Percentiles rank a stretch among this genome's conserved stretches.
phyloP scores from a whole-genome alignment of 2,113 vertebrate species.

The Corythaixoides concolor region DNA sequence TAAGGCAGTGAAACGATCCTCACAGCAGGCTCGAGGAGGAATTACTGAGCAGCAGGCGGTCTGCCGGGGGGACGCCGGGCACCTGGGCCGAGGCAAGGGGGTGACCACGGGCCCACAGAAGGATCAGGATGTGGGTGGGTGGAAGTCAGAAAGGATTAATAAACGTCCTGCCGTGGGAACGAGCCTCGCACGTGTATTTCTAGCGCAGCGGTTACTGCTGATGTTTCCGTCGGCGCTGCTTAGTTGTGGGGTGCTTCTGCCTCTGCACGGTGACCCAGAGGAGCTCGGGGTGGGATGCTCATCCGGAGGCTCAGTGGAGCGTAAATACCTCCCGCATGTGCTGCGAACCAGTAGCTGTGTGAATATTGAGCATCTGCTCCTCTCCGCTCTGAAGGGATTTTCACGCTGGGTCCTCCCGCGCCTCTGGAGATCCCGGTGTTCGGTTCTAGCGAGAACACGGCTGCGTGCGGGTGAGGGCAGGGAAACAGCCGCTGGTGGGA shows the following conservation, averaged over 20 bases:
- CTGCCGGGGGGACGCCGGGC: neutral
- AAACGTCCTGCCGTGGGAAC: neutral
- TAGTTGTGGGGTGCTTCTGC: neutral
- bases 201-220: neutral
- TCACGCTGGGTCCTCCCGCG: neutral
- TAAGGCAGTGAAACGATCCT: neutral
- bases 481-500: neutral
- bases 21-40: rapidly evolving
- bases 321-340: neutral
- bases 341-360: neutral
- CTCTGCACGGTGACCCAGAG: rapidly evolving
- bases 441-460: rapidly evolving
- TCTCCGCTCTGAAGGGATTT: neutral
- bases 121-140: neutral
- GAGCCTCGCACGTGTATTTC: rapidly evolving
- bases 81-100: neutral
- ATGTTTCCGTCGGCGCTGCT: neutral
- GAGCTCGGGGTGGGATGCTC: neutral
- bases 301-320: neutral
- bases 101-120: rapidly evolving
- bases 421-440: neutral
- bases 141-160: neutral
- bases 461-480: neutral
- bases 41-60: neutral
- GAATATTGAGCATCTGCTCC: neutral